These are phyloP conservation scores for Phocides pigmalion DNA, from an alignment of 1,140 invertebrate genomes.

Conservation along the genomic window DNA sequence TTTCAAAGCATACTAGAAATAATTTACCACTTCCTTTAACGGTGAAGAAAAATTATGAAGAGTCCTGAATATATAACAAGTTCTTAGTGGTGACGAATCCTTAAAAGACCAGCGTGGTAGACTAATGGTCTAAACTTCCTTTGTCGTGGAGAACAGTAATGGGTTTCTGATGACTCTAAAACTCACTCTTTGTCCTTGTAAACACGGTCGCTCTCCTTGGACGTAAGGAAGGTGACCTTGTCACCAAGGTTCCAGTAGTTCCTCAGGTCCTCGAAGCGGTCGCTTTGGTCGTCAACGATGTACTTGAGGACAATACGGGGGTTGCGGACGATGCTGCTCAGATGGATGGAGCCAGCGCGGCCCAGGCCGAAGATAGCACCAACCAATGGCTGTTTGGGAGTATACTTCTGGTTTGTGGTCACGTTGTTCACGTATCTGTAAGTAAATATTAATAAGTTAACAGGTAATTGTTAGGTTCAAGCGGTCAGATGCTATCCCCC, in stretches of 20 bases:
- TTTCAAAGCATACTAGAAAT: too few species aligned
- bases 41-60: too few species aligned
- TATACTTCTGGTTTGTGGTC: slow-evolving; percentile 39
- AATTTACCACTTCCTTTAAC: too few species aligned
- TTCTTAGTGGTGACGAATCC: too few species aligned
- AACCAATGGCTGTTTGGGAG: slow-evolving; percentile 45
- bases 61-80: too few species aligned
- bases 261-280: slow-evolving; percentile 78
- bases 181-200: slow-evolving; percentile 85
- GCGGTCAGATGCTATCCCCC: too few species aligned
- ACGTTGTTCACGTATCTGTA: slow-evolving; percentile 48
- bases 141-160: too few species aligned
- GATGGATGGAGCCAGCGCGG: slow-evolving; percentile 86
- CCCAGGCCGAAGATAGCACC: slow-evolving; percentile 86
- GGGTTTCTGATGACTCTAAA: too few species aligned
- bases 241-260: slow-evolving; percentile 82
- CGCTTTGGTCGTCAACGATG: slow-evolving; percentile 84
- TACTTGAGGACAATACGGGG: slow-evolving; percentile 84
- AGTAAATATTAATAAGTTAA: slow-evolving; percentile 3
- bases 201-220: slow-evolving; percentile 81
- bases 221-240: slow-evolving; percentile 79
- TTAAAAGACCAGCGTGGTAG: too few species aligned
- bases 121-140: too few species aligned
- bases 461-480: too few species aligned
- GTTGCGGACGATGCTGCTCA: slow-evolving; percentile 83